These are phyloP conservation scores for Salminus brasiliensis DNA, from an alignment of 2,113 vertebrate species.

Conservation along the genomic window DNA sequence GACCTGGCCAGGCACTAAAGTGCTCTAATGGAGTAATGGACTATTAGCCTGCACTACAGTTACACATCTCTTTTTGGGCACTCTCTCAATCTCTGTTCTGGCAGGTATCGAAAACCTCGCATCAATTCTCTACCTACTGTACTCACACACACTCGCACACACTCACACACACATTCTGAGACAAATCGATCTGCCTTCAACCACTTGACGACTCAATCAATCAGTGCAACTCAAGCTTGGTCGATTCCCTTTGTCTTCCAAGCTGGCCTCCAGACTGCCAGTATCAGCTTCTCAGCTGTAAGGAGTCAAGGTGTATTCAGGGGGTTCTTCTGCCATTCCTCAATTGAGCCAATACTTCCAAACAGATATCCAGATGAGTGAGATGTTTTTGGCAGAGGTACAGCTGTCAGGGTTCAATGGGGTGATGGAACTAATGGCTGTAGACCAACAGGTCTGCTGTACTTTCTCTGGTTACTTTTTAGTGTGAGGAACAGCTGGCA, in stretches of 20 bases:
- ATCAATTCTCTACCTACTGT: background rate
- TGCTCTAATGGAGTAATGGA: conserved; percentile 46
- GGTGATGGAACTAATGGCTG: background rate
- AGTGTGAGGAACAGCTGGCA: background rate
- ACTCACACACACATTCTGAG: background rate
- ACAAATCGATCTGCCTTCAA: background rate
- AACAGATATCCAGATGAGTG: background rate
- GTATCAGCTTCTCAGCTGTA: conserved; percentile 11
- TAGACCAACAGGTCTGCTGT: background rate
- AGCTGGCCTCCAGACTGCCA: conserved; percentile 5
- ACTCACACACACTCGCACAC: background rate
- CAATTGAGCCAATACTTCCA: conserved; percentile 15
- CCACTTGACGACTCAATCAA: background rate
- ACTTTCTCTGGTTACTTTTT: background rate
- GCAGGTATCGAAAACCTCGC: rapidly evolving
- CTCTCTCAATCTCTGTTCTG: background rate
- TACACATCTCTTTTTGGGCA: conserved; percentile 19
- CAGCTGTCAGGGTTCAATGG: background rate
- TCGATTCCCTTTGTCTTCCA: conserved; percentile 11
- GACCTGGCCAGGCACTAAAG: conserved; percentile 34
- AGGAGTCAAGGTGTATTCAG: conserved; percentile 14
- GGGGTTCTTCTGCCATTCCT: background rate
- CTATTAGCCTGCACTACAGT: conserved; percentile 44
- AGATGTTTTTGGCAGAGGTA: conserved; percentile 9
- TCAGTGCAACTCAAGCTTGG: conserved; percentile 18